Evolutionary conservation across 2,888 invertebrate genomes (phyloP), one percentile per base, ranked within the genome.

Genomic region (Neria commutata): DNA sequence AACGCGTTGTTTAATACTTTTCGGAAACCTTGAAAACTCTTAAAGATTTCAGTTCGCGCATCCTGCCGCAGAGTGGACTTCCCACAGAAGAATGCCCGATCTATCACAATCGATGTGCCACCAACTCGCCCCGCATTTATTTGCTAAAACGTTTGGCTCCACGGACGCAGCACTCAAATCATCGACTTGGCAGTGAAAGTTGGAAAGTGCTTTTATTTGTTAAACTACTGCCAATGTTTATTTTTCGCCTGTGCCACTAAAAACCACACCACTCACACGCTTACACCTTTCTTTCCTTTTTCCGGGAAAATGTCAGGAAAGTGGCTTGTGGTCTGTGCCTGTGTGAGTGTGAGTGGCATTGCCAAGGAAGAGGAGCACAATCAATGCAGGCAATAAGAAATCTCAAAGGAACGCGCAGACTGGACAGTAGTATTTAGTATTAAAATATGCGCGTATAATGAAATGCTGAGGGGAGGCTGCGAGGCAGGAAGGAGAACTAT

Each of bases 391-490:
- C 37, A 37, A 37, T 14, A 37, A 37, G n/a, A 14, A 14, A n/a
- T n/a, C n/a, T n/a, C n/a, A n/a, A n/a, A 14, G 8, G 33, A 16
- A 21, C 40, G 16, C 10, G 25, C 40, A 45, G 10, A 25, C 4
- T 29, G 25, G n/a, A 23, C 48, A 58, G 45, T 49, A 49, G 73
- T 69, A 66, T 71, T 73, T 65, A 60, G 74, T 69, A 72, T 74
- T 74, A 71, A 74, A 70, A 74, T 74, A 74, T 74, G 73, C 73
- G 69, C 52, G 50, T 66, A 64, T 19, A 40, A 47, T 54, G 25
- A 42, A 54, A 24, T 34, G 6, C 29, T 25, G 40, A 48, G 23
- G 34, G 10, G n/a, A 29, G 45, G 34, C 19, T 24, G 45, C 24
- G 23, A 42, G 21, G 21, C 37, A 24, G 16, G 2, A 24, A 53